Percentiles rank a stretch among this genome's conserved stretches.
phyloP scores from a whole-genome alignment of 2,888 invertebrate genomes.

The Cactoblastis cactorum region DNA sequence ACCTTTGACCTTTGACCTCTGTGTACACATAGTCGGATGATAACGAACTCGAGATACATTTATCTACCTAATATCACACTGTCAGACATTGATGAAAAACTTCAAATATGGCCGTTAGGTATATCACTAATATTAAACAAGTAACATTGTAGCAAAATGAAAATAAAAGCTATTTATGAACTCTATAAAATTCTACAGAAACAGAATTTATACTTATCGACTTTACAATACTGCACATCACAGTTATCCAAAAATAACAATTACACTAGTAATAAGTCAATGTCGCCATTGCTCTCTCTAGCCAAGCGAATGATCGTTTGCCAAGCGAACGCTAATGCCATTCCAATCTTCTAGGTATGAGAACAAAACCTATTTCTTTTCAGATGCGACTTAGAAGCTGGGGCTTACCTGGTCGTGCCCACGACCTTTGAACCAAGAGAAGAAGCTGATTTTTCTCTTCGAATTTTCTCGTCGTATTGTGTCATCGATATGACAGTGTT shows the following conservation, averaged over 20 bases:
- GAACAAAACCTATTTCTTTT: conserved; percentile 36
- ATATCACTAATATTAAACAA: no score
- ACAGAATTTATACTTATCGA: no score
- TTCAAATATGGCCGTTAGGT: no score
- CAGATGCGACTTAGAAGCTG: conserved; percentile 88
- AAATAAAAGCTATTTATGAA: no score
- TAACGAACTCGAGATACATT: no score
- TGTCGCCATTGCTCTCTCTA: background rate
- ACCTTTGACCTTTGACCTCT: no score
- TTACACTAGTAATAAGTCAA: background rate
- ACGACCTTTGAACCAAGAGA: conserved; percentile 95
- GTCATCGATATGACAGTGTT: conserved; percentile 85
- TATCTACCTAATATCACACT: no score
- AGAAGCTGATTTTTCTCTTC: conserved; percentile 92
- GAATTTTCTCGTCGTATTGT: conserved; percentile 88
- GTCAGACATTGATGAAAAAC: no score
- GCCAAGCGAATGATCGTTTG: conserved; percentile 13
- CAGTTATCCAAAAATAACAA: background rate
- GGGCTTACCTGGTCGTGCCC: conserved; percentile 91
- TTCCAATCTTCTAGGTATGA: background rate
- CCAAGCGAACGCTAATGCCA: conserved; percentile 7
- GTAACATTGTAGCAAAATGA: no score
- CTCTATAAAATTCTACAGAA: no score
- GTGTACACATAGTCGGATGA: no score
- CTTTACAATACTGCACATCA: no score